phyloP scores from a whole-genome alignment of 1,140 invertebrate genomes.

The Acromyrmex heyeri region DNA sequence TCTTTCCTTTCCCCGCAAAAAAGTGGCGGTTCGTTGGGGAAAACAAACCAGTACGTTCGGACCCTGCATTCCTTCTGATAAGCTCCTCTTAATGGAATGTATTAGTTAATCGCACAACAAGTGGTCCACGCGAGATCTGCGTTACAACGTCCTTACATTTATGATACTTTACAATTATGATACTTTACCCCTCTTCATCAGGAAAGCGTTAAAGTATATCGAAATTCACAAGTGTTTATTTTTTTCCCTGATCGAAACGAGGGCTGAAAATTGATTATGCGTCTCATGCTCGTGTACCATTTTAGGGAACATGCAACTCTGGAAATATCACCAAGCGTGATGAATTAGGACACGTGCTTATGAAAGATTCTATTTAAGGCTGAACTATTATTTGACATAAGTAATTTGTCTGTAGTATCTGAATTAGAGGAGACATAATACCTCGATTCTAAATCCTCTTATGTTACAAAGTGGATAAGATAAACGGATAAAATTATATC shows the following conservation, averaged over 20 bases:
- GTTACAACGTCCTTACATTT: slow-evolving; percentile 3
- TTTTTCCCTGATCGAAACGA: not conserved
- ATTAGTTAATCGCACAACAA: slow-evolving; percentile 56
- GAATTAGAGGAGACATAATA: not conserved
- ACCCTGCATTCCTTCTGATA: not conserved
- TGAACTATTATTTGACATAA: not conserved
- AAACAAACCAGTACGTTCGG: not conserved
- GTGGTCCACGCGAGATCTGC: slow-evolving; percentile 46
- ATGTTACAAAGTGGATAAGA: not conserved
- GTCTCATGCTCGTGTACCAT: not conserved
- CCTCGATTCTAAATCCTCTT: slow-evolving; percentile 4
- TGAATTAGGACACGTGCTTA: not conserved
- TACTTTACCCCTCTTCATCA: not conserved
- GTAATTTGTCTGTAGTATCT: not conserved
- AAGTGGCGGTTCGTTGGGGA: slow-evolving; percentile 25
- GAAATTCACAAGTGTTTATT: not conserved
- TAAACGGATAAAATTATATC: not conserved
- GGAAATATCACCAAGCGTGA: not conserved
- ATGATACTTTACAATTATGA: not conserved
- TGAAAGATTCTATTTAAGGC: not conserved
- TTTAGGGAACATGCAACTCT: slow-evolving; percentile 23
- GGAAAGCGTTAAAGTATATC: not conserved
- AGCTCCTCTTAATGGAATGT: slow-evolving; percentile 55
- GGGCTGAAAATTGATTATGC: not conserved
- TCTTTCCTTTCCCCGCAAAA: slow-evolving; percentile 27